Conservation (phyloP, 2,113 vertebrate genomes). For the Camelus bactrianus region DNA sequence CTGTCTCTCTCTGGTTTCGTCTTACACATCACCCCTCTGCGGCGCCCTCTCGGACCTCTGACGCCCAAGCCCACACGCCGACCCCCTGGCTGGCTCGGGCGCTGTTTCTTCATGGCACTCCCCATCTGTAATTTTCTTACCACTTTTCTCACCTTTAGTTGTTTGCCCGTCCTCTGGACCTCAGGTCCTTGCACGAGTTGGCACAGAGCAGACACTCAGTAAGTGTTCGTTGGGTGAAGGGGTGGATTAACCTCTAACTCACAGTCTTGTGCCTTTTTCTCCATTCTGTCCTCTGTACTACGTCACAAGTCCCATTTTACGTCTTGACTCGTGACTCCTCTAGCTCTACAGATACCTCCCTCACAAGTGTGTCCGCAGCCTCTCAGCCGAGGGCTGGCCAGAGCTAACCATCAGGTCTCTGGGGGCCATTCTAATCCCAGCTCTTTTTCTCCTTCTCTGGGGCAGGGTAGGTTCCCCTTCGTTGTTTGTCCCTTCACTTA, state of each 20-base stretch:
- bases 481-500: background rate
- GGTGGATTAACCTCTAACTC: background rate
- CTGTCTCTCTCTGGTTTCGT: no score
- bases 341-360: background rate
- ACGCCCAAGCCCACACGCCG: no score
- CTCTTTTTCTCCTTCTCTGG: background rate
- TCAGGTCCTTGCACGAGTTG: background rate
- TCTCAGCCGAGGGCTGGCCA: background rate
- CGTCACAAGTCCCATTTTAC: background rate
- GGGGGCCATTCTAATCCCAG: background rate
- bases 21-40: no score
- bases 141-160: background rate
- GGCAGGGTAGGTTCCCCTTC: background rate
- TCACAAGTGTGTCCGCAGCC: background rate
- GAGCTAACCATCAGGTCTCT: background rate
- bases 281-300: background rate
- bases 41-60: no score
- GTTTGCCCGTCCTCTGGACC: background rate
- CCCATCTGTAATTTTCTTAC: background rate
- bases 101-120: no score
- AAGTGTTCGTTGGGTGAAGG: background rate
- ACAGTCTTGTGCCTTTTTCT: background rate
- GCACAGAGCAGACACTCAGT: background rate
- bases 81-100: no score
- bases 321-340: background rate